Evolutionary conservation across 2,888 invertebrate species (phyloP).

Genomic region (Brenthis ino): DNA sequence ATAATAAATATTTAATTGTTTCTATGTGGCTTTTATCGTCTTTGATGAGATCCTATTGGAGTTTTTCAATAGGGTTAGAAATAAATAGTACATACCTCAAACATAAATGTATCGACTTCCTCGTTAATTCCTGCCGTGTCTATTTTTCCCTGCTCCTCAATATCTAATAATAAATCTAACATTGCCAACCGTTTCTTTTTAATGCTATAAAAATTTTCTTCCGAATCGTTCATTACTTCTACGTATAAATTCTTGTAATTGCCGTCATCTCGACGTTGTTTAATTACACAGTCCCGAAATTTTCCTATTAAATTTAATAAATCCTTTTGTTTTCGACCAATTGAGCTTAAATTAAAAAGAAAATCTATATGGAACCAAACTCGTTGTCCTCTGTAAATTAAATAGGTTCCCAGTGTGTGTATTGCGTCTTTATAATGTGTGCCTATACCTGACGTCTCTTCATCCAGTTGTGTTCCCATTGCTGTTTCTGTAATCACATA

Average conservation of each 20-base stretch:
- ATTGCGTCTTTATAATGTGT: conserved; percentile 83
- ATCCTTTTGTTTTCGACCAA: conserved; percentile 73
- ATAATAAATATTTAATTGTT: conserved; percentile 27
- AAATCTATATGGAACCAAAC: conserved; percentile 82
- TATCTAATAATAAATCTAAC: too few relatives aligned
- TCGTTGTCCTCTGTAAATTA: conserved; percentile 65
- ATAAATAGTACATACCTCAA: too few relatives aligned
- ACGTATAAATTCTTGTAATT: conserved; percentile 42
- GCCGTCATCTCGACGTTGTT: conserved; percentile 51
- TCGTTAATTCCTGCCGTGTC: too few relatives aligned
- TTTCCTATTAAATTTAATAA: conserved; percentile 59
- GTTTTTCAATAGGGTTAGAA: too few relatives aligned
- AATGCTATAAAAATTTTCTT: too few relatives aligned
- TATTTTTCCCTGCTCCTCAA: too few relatives aligned
- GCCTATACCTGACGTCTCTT: conserved; percentile 59
- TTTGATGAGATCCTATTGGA: too few relatives aligned
- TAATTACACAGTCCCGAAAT: conserved; percentile 55
- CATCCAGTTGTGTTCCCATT: conserved; percentile 85
- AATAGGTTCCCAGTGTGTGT: conserved; percentile 65
- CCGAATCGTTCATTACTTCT: too few relatives aligned
- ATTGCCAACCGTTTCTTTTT: too few relatives aligned
- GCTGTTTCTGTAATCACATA: conserved; percentile 81
- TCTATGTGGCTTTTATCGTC: conserved; percentile 11
- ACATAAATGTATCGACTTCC: too few relatives aligned
- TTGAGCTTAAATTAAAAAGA: conserved; percentile 78